phyloP scores from a whole-genome alignment of 2,113 vertebrate species.

The Notothenia rossii region DNA sequence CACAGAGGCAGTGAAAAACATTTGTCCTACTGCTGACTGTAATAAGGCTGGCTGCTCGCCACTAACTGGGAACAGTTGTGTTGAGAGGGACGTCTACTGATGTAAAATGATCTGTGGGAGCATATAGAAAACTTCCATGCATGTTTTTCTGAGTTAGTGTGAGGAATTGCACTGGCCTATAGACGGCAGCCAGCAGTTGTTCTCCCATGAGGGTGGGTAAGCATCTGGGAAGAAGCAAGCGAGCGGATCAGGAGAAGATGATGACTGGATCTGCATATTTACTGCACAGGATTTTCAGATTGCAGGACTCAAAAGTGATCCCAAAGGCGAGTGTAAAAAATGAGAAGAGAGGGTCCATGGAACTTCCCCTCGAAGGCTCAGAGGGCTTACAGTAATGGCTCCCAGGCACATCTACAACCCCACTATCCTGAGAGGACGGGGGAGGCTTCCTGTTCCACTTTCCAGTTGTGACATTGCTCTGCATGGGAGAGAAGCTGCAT shows the following conservation, averaged over 20 bases:
- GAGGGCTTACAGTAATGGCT: constrained; percentile 62
- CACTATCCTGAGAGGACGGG: constrained; percentile 40
- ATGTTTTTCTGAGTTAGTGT: constrained; percentile 49
- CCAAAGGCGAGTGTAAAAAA: constrained; percentile 46
- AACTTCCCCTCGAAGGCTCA: constrained; percentile 52
- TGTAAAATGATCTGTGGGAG: constrained; percentile 80
- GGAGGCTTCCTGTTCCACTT: constrained; percentile 60
- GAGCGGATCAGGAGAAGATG: constrained; percentile 42
- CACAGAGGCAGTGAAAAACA: constrained; percentile 65
- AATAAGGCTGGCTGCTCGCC: constrained; percentile 72
- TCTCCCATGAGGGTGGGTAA: constrained; percentile 70
- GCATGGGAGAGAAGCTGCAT: constrained; percentile 30
- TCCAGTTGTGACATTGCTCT: constrained; percentile 40
- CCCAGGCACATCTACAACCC: constrained; percentile 56
- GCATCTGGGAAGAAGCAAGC: constrained; percentile 63
- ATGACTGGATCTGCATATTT: constrained; percentile 65
- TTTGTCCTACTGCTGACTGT: constrained; percentile 64
- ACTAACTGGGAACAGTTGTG: constrained; percentile 80
- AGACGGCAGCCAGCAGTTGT: constrained; percentile 77
- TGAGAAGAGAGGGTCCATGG: constrained; percentile 22
- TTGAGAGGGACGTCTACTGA: constrained; percentile 67
- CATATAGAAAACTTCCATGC: constrained; percentile 75
- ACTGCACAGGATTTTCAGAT: constrained; percentile 55
- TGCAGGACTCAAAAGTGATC: constrained; percentile 50
- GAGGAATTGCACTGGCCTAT: constrained; percentile 74